Evolutionary conservation across 2,888 invertebrate genomes (phyloP).

Genomic region (Rotaria sp.): DNA sequence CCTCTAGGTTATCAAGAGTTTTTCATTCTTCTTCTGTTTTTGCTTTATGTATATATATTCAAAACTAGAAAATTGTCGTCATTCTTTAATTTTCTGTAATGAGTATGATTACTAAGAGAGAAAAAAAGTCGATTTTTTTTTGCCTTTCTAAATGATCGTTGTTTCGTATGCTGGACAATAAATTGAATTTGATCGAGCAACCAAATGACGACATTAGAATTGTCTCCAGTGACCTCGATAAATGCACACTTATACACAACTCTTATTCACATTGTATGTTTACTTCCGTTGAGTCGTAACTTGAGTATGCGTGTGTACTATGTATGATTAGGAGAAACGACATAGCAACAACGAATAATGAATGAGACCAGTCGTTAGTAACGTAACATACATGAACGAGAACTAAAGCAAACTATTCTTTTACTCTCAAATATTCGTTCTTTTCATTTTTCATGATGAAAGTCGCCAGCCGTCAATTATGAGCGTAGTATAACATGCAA

Average conservation of each 20-base stretch:
- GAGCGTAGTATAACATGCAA: not conserved
- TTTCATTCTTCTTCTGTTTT: not conserved
- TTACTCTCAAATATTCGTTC: not conserved
- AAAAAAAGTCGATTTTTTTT: not conserved
- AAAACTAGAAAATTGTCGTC: too few species aligned
- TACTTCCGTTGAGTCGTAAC: not conserved
- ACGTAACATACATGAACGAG: not conserved
- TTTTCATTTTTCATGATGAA: not conserved
- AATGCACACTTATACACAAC: not conserved
- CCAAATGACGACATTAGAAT: not conserved
- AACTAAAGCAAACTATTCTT: not conserved
- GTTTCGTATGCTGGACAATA: not conserved
- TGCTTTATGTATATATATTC: too few species aligned
- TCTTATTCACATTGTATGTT: not conserved
- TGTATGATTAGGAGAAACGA: not conserved
- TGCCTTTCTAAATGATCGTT: not conserved
- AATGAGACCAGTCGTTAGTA: not conserved
- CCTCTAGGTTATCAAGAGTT: not conserved
- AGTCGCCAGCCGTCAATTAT: not conserved
- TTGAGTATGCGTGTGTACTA: not conserved
- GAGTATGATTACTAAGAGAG: not conserved
- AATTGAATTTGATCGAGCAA: not conserved
- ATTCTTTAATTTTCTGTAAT: not conserved
- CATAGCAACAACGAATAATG: not conserved
- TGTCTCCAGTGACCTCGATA: not conserved